Evolutionary conservation across 2,888 invertebrate genomes (phyloP), one percentile per base, ranked within the genome.

Genomic region (Leucania comma): DNA sequence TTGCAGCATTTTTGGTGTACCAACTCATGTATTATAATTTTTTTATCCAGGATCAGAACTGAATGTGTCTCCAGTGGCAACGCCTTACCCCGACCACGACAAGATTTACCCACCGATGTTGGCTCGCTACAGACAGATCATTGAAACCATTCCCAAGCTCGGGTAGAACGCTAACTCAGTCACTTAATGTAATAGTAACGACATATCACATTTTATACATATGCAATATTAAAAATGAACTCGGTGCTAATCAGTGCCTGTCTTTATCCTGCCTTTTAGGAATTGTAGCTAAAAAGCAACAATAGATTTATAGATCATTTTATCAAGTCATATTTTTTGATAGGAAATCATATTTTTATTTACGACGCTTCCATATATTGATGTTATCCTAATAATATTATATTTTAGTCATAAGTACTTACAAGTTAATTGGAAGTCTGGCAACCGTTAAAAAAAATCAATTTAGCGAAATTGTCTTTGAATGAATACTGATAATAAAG

Each of bases 61-160:
- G 0, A 89, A 90, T 0, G 87, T 95, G 29, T 84, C 93, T 0
- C 95, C 95, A 0, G 96, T 97, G 10, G 98, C 98, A 81, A 96
- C 96, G 58, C 98, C 98, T 0, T 97, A 97, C 89, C 95, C 96
- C 9, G 98, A 98, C 90, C 97, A 98, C 64, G 96, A 96, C 53
- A 93, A 96, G 84, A 97, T 98, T 81, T 98, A 98, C 91, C 95
- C 94, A 53, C 97, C 98, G 0, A 98, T 98, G 98, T 89, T 98
- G 26, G 90, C 94, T 3, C 96, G 98, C 70, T 98, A 98, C 92
- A 95, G 97, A 38, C 60, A 90, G 24, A 81, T 94, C 64, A 84
- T 95, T 0, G 76, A 90, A n/a, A 81, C 86, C 63, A 89, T 96
- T 67, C 95, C 96, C 9, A 90, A 88, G 72, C 82, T 94, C 10